These are phyloP conservation scores for Dugesia japonica DNA, from an alignment of 2,888 invertebrate species.

Conservation along the genomic window DNA sequence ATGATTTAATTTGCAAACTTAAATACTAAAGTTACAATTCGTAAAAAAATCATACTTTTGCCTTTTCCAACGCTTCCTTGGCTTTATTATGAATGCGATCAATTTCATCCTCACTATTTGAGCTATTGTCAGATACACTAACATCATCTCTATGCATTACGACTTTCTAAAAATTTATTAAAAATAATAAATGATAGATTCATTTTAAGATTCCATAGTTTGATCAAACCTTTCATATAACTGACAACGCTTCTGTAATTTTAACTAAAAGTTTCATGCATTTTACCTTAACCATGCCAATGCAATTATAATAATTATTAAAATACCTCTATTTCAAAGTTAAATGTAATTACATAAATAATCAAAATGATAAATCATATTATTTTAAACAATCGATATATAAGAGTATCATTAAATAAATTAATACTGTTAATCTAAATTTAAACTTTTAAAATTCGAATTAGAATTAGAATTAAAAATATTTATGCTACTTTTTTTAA, in stretches of 20 bases:
- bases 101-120: neutral
- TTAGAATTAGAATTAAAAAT: no score
- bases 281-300: neutral
- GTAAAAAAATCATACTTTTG: neutral
- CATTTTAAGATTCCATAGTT: neutral
- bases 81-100: neutral
- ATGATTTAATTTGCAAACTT: no score
- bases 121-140: neutral
- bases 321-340: neutral
- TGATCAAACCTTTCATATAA: neutral
- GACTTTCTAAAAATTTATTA: neutral
- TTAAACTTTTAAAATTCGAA: no score
- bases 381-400: neutral
- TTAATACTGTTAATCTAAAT: no score
- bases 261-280: neutral
- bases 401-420: no score
- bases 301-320: neutral
- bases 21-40: neutral
- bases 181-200: neutral
- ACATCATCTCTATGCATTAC: neutral
- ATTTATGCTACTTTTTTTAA: no score
- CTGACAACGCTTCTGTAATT: neutral
- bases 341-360: neutral
- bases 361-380: neutral
- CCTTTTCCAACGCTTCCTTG: neutral